phyloP scores from a whole-genome alignment of 2,113 vertebrate genomes.

The Myotis lucifugus region DNA sequence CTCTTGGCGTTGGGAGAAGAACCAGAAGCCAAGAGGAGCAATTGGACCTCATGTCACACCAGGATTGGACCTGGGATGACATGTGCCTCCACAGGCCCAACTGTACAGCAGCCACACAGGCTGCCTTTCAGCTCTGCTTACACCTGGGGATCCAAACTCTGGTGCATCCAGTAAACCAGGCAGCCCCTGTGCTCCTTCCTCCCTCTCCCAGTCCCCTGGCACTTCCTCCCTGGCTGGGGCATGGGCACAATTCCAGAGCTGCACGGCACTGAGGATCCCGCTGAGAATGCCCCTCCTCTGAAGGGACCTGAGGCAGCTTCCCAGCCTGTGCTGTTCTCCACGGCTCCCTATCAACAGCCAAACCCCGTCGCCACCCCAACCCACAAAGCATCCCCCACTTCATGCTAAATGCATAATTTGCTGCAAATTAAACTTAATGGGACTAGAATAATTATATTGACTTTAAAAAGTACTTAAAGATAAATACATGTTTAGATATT shows the following conservation, averaged over 20 bases:
- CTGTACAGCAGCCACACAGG: not conserved
- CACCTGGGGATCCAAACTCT: not conserved
- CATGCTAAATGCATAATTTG: slow-evolving; percentile 83
- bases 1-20: not conserved
- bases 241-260: not conserved
- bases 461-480: slow-evolving; percentile 84
- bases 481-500: slow-evolving; percentile 85
- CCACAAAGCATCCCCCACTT: slow-evolving; percentile 76
- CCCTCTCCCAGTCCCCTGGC: not conserved
- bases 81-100: not conserved
- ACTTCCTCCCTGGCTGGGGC: not conserved
- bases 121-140: not conserved
- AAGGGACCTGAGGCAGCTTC: not conserved
- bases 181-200: not conserved
- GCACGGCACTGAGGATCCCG: rapidly evolving
- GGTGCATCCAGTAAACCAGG: not conserved
- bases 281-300: not conserved
- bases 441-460: slow-evolving; percentile 84
- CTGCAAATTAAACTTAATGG: slow-evolving; percentile 86
- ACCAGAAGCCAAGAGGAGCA: not conserved
- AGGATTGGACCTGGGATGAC: not conserved
- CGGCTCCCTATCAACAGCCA: slow-evolving; percentile 51
- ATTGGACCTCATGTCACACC: not conserved
- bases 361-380: slow-evolving; percentile 72
- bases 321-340: not conserved